These are phyloP conservation scores for Brachyptera putata DNA, from an alignment of 2,888 invertebrate species.

Conservation along the genomic window DNA sequence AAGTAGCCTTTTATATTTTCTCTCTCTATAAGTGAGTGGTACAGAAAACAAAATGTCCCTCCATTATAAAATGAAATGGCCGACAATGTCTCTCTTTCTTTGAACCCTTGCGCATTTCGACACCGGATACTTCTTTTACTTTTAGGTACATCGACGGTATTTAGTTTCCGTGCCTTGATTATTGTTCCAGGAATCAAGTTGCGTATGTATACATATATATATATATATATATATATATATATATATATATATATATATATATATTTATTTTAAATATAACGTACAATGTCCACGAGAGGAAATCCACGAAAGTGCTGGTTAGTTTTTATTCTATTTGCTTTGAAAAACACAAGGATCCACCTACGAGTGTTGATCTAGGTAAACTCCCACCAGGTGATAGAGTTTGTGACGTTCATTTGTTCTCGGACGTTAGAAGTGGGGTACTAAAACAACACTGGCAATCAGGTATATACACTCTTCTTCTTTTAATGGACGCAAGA, in stretches of 20 bases:
- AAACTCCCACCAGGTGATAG: slow-evolving; percentile 5
- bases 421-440: slow-evolving; percentile 1
- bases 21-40: too few relatives aligned
- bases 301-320: background rate
- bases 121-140: too few relatives aligned
- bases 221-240: too few relatives aligned
- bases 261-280: too few relatives aligned
- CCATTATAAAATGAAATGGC: too few relatives aligned
- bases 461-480: too few relatives aligned
- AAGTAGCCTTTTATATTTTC: too few relatives aligned
- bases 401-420: background rate
- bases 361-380: background rate
- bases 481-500: background rate
- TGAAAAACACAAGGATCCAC: slow-evolving; percentile 9
- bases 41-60: too few relatives aligned
- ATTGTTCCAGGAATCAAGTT: background rate
- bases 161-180: background rate
- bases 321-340: slow-evolving; percentile 11
- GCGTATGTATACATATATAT: too few relatives aligned
- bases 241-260: too few relatives aligned
- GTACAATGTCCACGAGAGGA: background rate
- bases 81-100: too few relatives aligned
- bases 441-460: slow-evolving; percentile 20
- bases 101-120: too few relatives aligned
- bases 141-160: background rate